These are phyloP conservation scores for Moxostoma hubbsi DNA, from an alignment of 2,797 vertebrate species.

Conservation along the genomic window DNA sequence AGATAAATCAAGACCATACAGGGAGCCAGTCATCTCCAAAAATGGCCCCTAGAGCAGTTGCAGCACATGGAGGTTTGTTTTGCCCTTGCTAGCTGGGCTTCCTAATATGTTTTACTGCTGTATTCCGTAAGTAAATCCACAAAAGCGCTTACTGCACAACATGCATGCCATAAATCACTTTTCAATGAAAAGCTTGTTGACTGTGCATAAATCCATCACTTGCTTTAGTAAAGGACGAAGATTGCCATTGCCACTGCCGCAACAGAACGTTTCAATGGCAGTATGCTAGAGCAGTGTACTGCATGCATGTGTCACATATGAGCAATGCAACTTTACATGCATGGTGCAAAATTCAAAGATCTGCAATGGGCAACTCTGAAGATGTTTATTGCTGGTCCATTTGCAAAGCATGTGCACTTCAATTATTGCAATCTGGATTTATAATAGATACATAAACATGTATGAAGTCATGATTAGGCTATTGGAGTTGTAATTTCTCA, in stretches of 20 bases:
- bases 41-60: too few species aligned
- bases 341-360: neutral
- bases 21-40: slow-evolving; percentile 18
- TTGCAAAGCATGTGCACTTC: neutral
- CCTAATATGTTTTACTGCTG: slow-evolving; percentile 23
- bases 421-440: too few species aligned
- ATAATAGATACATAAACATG: too few species aligned
- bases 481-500: too few species aligned
- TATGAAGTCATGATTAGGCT: too few species aligned
- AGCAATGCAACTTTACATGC: slow-evolving; percentile 9
- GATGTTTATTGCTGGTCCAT: neutral
- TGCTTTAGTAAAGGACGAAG: slow-evolving; percentile 32
- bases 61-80: slow-evolving; percentile 3
- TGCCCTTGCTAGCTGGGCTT: neutral
- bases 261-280: neutral
- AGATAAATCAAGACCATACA: slow-evolving; percentile 14
- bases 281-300: neutral
- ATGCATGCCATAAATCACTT: slow-evolving; percentile 47
- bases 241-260: slow-evolving; percentile 11
- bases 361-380: neutral
- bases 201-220: slow-evolving; percentile 43
- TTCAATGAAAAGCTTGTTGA: slow-evolving; percentile 42
- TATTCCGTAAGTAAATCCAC: slow-evolving; percentile 29
- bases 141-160: slow-evolving; percentile 38
- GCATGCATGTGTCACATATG: neutral